Conservation (phyloP, 2,888 invertebrate genomes). For the Melanostoma scalare region DNA sequence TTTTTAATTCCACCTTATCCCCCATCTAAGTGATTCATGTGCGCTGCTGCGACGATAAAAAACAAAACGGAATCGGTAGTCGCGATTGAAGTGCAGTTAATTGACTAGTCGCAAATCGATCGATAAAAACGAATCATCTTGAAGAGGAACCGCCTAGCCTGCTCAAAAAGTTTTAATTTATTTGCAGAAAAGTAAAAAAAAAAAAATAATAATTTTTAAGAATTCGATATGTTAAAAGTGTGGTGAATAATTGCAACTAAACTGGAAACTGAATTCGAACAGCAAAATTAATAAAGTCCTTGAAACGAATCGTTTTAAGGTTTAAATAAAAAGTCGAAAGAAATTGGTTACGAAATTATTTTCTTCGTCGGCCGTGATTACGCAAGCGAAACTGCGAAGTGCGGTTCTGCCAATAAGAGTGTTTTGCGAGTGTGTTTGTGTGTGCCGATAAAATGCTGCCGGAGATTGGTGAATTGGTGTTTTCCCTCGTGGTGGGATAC, state of each 20-base stretch:
- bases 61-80: conserved; percentile 30
- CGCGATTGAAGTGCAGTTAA: conserved; percentile 71
- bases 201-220: conserved; percentile 36
- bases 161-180: conserved; percentile 23
- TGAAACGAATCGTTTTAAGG: conserved; percentile 21
- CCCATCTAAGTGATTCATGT: conserved; percentile 58
- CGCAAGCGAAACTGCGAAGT: conserved; percentile 75
- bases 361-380: conserved; percentile 72
- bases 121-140: conserved; percentile 80
- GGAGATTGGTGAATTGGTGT: conserved; percentile 88
- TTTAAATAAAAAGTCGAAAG: conserved; percentile 23
- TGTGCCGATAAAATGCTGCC: conserved; percentile 76
- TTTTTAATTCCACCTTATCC: conserved; percentile 61
- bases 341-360: conserved; percentile 61
- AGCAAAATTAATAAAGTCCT: conserved; percentile 26
- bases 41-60: conserved; percentile 42
- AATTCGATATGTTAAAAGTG: conserved; percentile 30
- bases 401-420: conserved; percentile 36
- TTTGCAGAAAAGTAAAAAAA: conserved; percentile 7
- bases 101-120: conserved; percentile 81
- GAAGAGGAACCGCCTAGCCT: conserved; percentile 40
- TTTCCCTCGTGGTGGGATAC: conserved; percentile 89
- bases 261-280: conserved; percentile 40
- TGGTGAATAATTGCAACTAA: conserved; percentile 50
- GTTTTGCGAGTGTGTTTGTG: conserved; percentile 55